Evolutionary conservation across 2,113 vertebrate species (phyloP).

Genomic region (Geothlypis trichas): DNA sequence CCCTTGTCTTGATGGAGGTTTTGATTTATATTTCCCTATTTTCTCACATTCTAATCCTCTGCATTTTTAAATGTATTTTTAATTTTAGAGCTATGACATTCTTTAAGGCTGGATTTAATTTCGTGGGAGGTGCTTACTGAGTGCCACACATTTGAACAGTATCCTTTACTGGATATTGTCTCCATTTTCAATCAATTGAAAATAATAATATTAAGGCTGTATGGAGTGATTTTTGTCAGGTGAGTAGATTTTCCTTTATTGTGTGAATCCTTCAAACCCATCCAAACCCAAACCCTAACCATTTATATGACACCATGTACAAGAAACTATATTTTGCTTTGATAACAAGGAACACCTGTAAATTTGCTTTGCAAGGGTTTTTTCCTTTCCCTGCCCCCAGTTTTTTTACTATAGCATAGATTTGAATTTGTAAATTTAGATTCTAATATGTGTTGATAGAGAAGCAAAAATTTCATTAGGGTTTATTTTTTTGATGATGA

Average conservation of each 20-base stretch:
- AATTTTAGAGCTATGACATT: background rate
- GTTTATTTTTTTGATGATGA: background rate
- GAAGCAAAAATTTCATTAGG: background rate
- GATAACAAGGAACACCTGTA: background rate
- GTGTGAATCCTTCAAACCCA: background rate
- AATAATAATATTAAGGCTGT: background rate
- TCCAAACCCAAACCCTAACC: background rate
- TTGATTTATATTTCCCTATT: background rate
- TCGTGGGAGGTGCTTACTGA: background rate
- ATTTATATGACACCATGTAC: background rate
- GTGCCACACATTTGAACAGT: background rate
- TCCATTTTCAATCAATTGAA: background rate
- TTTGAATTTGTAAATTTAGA: background rate
- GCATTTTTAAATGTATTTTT: background rate
- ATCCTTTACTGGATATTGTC: background rate
- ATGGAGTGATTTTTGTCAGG: background rate
- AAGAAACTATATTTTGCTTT: background rate
- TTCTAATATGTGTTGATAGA: background rate
- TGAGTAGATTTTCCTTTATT: background rate
- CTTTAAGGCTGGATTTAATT: background rate
- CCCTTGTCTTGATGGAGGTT: background rate
- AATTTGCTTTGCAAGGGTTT: background rate
- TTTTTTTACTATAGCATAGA: rapidly evolving
- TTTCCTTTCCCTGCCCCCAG: rapidly evolving
- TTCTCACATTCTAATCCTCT: background rate